A percentile compares a stretch with the other conserved stretches of the same genome.
Conservation (phyloP, 1,140 invertebrate genomes). For the Aphaenogaster rudis region DNA sequence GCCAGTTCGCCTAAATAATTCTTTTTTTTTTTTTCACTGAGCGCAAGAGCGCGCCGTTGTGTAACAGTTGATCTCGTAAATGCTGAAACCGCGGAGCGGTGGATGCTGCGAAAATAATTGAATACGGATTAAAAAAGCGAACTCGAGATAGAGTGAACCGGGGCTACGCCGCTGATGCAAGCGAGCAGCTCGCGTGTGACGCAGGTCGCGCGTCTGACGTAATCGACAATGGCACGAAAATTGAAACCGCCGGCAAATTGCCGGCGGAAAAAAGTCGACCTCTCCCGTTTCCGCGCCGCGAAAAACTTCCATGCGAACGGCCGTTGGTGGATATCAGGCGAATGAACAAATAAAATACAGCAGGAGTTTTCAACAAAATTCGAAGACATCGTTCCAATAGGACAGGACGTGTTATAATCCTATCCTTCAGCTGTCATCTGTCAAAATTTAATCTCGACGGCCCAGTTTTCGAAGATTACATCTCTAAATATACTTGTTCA, state of each 20-base stretch:
- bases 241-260: constrained; percentile 70
- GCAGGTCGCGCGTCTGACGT: constrained; percentile 60
- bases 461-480: too few relatives aligned
- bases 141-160: not conserved
- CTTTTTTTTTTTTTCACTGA: constrained; percentile 26
- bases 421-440: not conserved
- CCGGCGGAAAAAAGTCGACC: constrained; percentile 29
- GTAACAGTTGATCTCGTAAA: constrained; percentile 59
- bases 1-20: constrained; percentile 55
- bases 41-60: not conserved
- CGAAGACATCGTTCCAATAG: not conserved
- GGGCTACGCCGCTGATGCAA: constrained; percentile 16
- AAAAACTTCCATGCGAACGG: not conserved
- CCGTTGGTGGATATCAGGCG: not conserved
- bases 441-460: not conserved
- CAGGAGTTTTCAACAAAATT: not conserved
- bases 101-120: constrained; percentile 52
- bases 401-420: not conserved
- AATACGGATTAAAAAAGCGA: constrained; percentile 56
- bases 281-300: constrained; percentile 6
- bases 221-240: constrained; percentile 67
- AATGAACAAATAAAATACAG: not conserved
- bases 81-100: constrained; percentile 29
- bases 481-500: not conserved
- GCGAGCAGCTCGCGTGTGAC: constrained; percentile 34